These are phyloP conservation scores for Danio aesculapii DNA, from an alignment of 2,797 vertebrate genomes.

Conservation along the genomic window DNA sequence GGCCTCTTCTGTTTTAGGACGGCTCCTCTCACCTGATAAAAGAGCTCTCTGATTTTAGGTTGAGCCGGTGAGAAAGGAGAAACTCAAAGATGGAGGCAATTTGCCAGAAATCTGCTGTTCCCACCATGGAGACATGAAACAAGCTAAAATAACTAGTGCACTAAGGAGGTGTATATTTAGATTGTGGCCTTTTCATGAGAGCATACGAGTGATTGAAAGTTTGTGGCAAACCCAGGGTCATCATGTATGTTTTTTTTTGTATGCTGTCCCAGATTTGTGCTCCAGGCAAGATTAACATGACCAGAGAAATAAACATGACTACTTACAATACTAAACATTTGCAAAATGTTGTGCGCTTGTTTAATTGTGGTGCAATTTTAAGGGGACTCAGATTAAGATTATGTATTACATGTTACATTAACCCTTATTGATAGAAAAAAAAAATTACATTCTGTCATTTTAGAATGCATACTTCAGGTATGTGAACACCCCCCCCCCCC, in stretches of 20 bases:
- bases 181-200: slow-evolving; percentile 15
- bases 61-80: neutral
- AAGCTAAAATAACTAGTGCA: slow-evolving; percentile 19
- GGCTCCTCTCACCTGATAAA: slow-evolving; percentile 40
- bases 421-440: no score
- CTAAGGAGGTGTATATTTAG: neutral
- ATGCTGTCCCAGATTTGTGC: slow-evolving; percentile 16
- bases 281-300: slow-evolving; percentile 2
- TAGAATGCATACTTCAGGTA: no score
- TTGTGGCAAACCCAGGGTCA: slow-evolving; percentile 6
- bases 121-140: neutral
- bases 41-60: slow-evolving; percentile 32
- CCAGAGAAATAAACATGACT: neutral
- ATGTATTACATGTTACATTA: no score
- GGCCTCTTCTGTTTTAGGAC: slow-evolving; percentile 52
- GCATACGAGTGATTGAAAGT: slow-evolving; percentile 11
- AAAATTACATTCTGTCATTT: no score
- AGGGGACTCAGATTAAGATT: no score
- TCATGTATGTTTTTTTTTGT: slow-evolving; percentile 17
- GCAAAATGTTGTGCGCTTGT: no score
- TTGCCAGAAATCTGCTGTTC: slow-evolving; percentile 33
- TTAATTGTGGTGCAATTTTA: no score
- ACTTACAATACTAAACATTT: no score
- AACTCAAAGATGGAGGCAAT: neutral
- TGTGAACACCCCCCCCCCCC: no score